phyloP scores from a whole-genome alignment of 2,113 vertebrate species.

The Mesitornis unicolor region DNA sequence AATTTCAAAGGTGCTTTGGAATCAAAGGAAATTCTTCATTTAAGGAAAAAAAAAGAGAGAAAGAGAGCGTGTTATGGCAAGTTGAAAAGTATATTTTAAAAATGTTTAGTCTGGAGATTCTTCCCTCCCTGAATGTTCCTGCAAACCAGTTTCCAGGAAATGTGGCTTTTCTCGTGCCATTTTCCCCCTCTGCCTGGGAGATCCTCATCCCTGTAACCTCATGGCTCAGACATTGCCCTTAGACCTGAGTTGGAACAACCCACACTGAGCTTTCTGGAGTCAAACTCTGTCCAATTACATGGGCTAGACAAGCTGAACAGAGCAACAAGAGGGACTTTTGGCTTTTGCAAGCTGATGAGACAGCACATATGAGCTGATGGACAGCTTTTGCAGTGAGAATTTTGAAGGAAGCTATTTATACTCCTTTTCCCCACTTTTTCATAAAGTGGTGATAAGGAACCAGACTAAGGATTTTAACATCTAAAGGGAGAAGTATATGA shows the following conservation, averaged over 20 bases:
- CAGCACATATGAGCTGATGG: not conserved
- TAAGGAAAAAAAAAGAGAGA: not conserved
- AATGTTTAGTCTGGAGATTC: not conserved
- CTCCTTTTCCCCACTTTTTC: not conserved
- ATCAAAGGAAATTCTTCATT: not conserved
- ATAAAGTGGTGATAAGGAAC: not conserved
- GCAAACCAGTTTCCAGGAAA: not conserved
- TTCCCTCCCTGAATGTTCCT: not conserved
- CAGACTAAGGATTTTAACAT: not conserved
- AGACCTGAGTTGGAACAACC: not conserved
- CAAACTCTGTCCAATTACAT: not conserved
- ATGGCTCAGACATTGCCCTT: not conserved
- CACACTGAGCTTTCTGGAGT: not conserved
- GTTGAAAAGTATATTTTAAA: not conserved
- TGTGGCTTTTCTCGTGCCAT: not conserved
- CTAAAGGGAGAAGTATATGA: not conserved
- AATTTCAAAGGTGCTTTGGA: not conserved
- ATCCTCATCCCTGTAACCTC: not conserved
- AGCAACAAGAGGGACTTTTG: not conserved
- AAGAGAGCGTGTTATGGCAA: accelerated
- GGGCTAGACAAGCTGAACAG: not conserved
- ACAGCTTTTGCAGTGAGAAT: not conserved
- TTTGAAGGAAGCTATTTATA: not conserved
- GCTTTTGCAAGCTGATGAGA: not conserved
- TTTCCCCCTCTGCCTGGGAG: not conserved